Percentiles rank a stretch among this genome's conserved stretches.
phyloP scores from a whole-genome alignment of 2,113 vertebrate genomes.

The Varanus komodoensis region DNA sequence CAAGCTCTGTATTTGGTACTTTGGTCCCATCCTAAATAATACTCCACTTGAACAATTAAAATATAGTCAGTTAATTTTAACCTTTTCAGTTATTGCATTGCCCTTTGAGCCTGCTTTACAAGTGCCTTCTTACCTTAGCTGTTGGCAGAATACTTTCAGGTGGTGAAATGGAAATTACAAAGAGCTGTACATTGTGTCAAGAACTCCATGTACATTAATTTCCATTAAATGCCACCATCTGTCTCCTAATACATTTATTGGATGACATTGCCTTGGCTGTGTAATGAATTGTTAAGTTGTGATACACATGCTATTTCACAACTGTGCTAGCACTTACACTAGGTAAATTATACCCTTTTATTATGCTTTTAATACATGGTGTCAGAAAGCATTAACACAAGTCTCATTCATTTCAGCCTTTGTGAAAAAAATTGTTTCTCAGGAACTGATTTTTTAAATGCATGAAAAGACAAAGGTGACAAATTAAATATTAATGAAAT shows the following conservation, averaged over 20 bases:
- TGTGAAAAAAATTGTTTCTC: slow-evolving; percentile 14
- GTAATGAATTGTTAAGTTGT: slow-evolving; percentile 5
- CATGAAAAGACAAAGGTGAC: not conserved
- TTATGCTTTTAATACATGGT: not conserved
- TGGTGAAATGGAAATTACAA: not conserved
- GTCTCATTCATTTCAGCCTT: not conserved
- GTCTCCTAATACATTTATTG: slow-evolving; percentile 1
- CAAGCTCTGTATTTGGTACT: not conserved
- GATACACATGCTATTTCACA: not conserved
- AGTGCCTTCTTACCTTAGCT: not conserved
- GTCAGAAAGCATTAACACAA: not conserved
- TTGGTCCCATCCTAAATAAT: not conserved
- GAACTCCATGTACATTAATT: not conserved
- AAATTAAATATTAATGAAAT: not conserved
- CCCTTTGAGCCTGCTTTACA: not conserved
- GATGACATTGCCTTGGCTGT: slow-evolving; percentile 5
- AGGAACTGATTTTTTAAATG: not conserved
- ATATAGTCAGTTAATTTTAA: not conserved
- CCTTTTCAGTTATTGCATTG: not conserved
- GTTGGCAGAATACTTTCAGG: not conserved
- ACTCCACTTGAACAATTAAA: not conserved
- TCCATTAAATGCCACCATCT: not conserved
- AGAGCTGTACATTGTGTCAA: not conserved
- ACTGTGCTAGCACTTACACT: not conserved
- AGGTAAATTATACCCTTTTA: not conserved